Base-by-base conservation (phyloP, 1,140 invertebrate species). In the Microplitis mediator region DNA sequence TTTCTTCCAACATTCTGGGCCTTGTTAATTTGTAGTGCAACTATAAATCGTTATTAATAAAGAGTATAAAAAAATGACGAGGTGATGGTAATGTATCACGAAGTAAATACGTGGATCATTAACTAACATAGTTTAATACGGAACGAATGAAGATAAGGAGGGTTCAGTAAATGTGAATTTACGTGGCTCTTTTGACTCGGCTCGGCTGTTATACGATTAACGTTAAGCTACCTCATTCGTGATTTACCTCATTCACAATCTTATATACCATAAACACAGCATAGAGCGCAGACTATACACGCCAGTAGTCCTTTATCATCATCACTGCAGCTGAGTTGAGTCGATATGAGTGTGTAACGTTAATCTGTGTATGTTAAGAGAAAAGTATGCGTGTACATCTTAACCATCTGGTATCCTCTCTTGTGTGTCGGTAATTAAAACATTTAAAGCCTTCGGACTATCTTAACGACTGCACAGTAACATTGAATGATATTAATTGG, bases 201-300 rank as follows among this genome's bases (percentile, higher is more conserved):
- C 39, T 39, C 39, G 39, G 39, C 39, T 39, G 39, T 39, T 39
- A 39, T 5, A 39, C 39, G 39, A 39, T 39, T 36, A 36, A 36
- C 63, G 4, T 65, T 63, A 36, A 50, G 63, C 63, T 39, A 65
- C 63, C 63, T 39, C 4, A 39, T 39, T 39, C 39, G 39, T 31
- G 63, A 65, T 65, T 65, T 65, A 65, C 63, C 63, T 65, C 63
- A 65, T 65, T 36, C 45, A 39, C n/a, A 45, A 65, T 35, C 11
- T 16, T 23, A 65, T 39, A 50, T 14, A 45, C 9, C 34, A 39
- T 35, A 64, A 36, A 64, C 11, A 64, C 62, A 14, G 34, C 5
- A 1, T 35, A 61, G 9, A 54, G 16, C 23, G 4, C 14, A 9
- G 56, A 23, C 4, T 4, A 58, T 23, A 0, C 23, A 54, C 3